A percentile compares a stretch with the other conserved stretches of the same genome.
Evolutionary conservation across 2,113 vertebrate species (phyloP).

Genomic region (Cyphomyrus plagiostoma): DNA sequence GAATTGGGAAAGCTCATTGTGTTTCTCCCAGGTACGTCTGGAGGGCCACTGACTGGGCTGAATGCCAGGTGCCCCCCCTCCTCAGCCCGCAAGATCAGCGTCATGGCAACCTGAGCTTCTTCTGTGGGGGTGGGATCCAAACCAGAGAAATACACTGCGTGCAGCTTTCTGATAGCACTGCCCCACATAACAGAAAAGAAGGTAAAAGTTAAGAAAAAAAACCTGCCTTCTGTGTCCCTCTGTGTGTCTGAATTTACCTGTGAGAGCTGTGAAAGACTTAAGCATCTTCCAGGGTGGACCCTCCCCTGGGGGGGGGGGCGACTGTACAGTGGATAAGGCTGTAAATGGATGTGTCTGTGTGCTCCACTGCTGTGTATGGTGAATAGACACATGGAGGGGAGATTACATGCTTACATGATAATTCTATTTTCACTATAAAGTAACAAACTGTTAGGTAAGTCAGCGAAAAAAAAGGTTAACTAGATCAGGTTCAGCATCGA

Average conservation of each 20-base stretch:
- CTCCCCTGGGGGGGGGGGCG: background rate
- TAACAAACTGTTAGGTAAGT: background rate
- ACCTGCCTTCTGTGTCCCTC: background rate
- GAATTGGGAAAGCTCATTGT: background rate
- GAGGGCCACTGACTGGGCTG: conserved; percentile 83
- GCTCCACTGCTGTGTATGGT: background rate
- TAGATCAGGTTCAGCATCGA: background rate
- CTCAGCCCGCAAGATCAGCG: conserved; percentile 67
- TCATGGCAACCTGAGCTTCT: conserved; percentile 45
- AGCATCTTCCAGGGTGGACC: background rate
- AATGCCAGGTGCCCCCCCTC: conserved; percentile 74
- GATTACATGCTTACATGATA: background rate
- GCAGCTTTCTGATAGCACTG: conserved; percentile 53
- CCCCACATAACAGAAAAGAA: conserved; percentile 64
- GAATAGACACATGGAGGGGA: background rate
- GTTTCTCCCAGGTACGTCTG: conserved; percentile 73
- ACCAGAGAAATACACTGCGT: conserved; percentile 80
- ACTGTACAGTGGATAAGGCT: background rate
- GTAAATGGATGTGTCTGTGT: background rate
- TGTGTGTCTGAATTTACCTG: background rate
- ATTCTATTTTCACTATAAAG: background rate
- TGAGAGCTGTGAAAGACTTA: background rate
- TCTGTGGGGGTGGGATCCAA: conserved; percentile 89
- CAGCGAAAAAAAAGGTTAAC: background rate
- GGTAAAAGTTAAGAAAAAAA: conserved; percentile 51